phyloP scores from a whole-genome alignment of 2,888 invertebrate genomes.

The Boloria selene region DNA sequence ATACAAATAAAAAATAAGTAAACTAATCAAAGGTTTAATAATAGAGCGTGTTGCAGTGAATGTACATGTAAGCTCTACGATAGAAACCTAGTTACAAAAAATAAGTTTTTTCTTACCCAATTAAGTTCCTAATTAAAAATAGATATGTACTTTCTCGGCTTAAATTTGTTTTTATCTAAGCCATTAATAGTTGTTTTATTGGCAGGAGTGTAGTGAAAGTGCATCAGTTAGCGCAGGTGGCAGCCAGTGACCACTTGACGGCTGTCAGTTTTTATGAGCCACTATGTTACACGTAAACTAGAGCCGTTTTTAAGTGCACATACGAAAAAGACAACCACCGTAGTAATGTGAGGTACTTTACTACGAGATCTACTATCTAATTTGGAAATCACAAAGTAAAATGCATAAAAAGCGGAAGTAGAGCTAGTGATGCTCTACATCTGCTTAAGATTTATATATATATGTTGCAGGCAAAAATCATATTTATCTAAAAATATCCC shows the following conservation, averaged over 20 bases:
- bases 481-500: too few species aligned
- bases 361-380: too few species aligned
- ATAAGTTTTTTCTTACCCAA: slow-evolving; percentile 4
- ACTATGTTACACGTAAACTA: slow-evolving; percentile 13
- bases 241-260: slow-evolving; percentile 21
- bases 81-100: too few species aligned
- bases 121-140: slow-evolving; percentile 27
- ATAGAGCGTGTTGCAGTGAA: too few species aligned
- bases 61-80: too few species aligned
- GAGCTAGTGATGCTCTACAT: background rate
- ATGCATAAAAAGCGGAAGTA: background rate
- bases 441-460: too few species aligned
- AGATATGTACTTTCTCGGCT: slow-evolving; percentile 29
- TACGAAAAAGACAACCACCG: background rate
- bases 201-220: slow-evolving; percentile 33
- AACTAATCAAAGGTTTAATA: too few species aligned
- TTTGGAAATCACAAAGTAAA: background rate
- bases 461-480: too few species aligned
- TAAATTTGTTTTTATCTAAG: slow-evolving; percentile 26
- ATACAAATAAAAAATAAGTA: too few species aligned
- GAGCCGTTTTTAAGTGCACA: background rate
- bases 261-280: slow-evolving; percentile 25
- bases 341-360: too few species aligned
- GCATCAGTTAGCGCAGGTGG: slow-evolving; percentile 26
- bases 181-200: slow-evolving; percentile 31